Base-by-base conservation (phyloP, 2,113 vertebrate genomes). In the Hippopotamus amphibius region DNA sequence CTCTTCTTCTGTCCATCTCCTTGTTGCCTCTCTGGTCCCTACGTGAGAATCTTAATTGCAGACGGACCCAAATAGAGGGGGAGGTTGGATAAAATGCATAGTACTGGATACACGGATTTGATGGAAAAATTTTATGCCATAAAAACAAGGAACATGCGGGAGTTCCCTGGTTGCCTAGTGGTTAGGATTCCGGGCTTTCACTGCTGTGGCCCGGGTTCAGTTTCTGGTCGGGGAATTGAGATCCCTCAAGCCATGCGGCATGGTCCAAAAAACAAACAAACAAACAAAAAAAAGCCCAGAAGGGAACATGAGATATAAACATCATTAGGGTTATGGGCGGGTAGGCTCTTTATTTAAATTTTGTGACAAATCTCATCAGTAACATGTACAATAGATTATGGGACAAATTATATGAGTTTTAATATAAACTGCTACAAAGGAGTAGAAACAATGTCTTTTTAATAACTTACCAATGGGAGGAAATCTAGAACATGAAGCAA, bases 1-100 rank as follows among this genome's bases (percentile, higher is more conserved):
- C 21, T 57, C 21, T 14, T 22, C 21, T 16, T 65, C 16, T 2
- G 7, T 4, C 11, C 16, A 26, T 71, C 26, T 6, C 0, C 0
- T 41, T 0, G 5, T 41, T 8, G 21, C 24, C 15, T 76, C 41
- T 68, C 7, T 26, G 48, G 53, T 9, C 9, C 41, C 12, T 53
- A n/a, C 1, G 0, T 8, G 71, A 77, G 76, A 94, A 22, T 50
- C 21, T 53, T 63, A 79, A 80, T 26, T 69, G 69, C 7, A 90
- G 46, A 82, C 19, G 76, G 66, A 57, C 2, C 16, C n/a, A 63
- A 59, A 5, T 41, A 65, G 5, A 43, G 19, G 53, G 26, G 4
- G 2, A 65, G 7, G 5, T 30, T 79, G 50, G 13, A 30, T 21
- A 33, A 88, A 87, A 43, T n/a, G 8, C 1, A 7, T 3, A 6